A percentile compares a stretch with the other conserved stretches of the same genome.
Conservation (phyloP, 2,113 vertebrate genomes). For the Tursiops truncatus region DNA sequence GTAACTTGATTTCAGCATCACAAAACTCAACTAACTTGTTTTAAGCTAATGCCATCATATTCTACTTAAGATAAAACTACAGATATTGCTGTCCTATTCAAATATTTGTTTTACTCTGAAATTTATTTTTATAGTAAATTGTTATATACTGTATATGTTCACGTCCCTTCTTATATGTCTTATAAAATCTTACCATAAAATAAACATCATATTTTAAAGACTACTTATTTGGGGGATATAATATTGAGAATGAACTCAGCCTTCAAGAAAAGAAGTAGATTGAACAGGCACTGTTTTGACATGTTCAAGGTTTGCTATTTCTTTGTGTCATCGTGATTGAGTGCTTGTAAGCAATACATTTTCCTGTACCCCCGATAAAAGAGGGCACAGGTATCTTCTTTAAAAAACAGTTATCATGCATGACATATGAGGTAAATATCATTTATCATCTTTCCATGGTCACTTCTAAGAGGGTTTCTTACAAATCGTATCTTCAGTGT, state of each 20-base stretch:
- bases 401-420: constrained; percentile 70
- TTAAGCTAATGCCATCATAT: background rate
- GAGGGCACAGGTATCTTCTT: constrained; percentile 43
- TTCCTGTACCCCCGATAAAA: constrained; percentile 14
- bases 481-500: background rate
- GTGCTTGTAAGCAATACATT: constrained; percentile 48
- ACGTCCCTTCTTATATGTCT: background rate
- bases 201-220: background rate
- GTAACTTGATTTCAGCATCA: background rate
- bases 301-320: constrained; percentile 61
- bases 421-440: constrained; percentile 66
- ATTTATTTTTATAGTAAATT: background rate
- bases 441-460: constrained; percentile 63
- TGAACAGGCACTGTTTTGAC: constrained; percentile 40
- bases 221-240: background rate
- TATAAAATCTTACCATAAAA: background rate
- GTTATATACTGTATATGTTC: background rate
- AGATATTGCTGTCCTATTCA: background rate
- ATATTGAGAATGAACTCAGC: background rate
- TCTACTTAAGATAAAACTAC: background rate
- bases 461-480: constrained; percentile 12
- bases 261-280: background rate
- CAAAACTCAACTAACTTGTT: background rate
- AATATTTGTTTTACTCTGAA: background rate
- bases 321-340: constrained; percentile 61